These are phyloP conservation scores for Pterocles orientalis DNA, from an alignment of 2,113 vertebrate genomes.

Conservation along the genomic window DNA sequence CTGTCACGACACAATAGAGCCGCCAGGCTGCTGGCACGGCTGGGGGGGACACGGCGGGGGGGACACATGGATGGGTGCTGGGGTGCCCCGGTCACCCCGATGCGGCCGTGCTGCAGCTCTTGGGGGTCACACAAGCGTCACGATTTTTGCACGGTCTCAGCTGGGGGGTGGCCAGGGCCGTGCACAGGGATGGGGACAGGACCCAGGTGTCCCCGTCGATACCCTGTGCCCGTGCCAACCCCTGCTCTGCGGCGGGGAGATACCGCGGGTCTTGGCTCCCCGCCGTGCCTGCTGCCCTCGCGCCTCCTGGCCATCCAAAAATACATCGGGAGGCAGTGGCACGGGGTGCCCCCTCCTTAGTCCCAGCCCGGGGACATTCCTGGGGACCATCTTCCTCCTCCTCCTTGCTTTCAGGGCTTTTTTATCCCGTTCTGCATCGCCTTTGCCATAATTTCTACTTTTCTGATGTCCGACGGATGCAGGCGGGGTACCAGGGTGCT, in stretches of 20 bases:
- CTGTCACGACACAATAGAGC: constrained; percentile 70
- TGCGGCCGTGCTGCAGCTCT: fast-evolving
- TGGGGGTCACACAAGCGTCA: fast-evolving
- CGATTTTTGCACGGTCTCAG: neutral
- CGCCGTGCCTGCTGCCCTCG: neutral
- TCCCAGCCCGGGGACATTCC: neutral
- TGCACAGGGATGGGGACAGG: neutral
- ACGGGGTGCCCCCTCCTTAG: neutral
- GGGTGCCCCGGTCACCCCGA: neutral
- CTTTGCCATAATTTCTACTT: no score
- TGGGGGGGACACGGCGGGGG: neutral
- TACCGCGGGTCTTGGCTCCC: neutral
- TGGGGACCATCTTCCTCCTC: neutral
- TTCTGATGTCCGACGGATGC: neutral
- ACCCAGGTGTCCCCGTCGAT: neutral
- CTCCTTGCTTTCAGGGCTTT: neutral
- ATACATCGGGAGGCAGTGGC: neutral
- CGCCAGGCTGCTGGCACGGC: neutral
- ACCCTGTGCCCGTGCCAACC: neutral
- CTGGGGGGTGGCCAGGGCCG: no score
- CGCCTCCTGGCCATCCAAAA: neutral
- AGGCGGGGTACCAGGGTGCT: neutral
- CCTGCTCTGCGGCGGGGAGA: neutral
- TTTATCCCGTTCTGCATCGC: neutral
- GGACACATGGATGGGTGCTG: neutral